These are phyloP conservation scores for Phodopus roborovskii DNA, from an alignment of 2,113 vertebrate genomes.

Conservation along the genomic window DNA sequence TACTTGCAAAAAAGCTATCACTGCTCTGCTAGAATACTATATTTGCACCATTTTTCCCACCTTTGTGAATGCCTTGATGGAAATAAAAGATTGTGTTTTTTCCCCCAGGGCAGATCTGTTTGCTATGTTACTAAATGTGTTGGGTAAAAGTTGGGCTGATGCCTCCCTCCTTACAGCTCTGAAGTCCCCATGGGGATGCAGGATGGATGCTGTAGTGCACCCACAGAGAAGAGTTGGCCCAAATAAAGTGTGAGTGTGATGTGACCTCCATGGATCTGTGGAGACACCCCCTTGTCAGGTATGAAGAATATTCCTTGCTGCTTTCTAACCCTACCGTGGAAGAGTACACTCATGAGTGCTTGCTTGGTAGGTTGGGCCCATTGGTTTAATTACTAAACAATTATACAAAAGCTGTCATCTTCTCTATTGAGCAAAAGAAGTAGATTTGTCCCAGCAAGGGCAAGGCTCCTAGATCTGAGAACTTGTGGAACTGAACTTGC, in stretches of 20 bases:
- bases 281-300: background rate
- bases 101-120: background rate
- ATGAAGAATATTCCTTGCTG: background rate
- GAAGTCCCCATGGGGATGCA: background rate
- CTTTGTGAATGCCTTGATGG: slow-evolving; percentile 40
- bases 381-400: background rate
- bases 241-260: background rate
- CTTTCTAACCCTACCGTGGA: slow-evolving; percentile 17
- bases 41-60: background rate
- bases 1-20: background rate
- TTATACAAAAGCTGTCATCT: background rate
- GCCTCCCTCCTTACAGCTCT: background rate
- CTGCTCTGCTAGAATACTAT: background rate
- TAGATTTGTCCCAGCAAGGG: background rate
- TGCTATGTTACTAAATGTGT: background rate
- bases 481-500: background rate
- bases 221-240: background rate
- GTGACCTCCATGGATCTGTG: background rate
- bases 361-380: background rate
- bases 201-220: background rate
- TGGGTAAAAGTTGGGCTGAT: background rate
- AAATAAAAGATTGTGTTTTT: slow-evolving; percentile 33
- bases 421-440: background rate
- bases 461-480: background rate
- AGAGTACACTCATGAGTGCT: background rate